phyloP scores from a whole-genome alignment of 23 tunicate genomes.

The Clavelina lepadiformis region DNA sequence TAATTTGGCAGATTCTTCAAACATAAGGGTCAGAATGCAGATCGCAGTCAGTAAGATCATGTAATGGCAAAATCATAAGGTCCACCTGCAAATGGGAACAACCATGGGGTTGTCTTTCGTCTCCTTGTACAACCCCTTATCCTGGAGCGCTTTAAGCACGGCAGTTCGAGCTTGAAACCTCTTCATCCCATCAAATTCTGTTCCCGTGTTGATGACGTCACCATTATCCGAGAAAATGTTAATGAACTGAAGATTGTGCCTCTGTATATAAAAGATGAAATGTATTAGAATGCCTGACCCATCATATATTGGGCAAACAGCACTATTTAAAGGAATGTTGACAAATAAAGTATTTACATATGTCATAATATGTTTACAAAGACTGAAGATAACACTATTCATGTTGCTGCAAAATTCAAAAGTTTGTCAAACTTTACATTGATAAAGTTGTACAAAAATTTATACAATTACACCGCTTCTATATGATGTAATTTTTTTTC shows the following conservation, averaged over 20 bases:
- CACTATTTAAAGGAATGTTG: neutral
- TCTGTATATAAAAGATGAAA: slow-evolving; percentile 13
- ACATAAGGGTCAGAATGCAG: neutral
- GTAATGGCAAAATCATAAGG: neutral
- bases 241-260: slow-evolving; percentile 71
- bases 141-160: slow-evolving; percentile 73
- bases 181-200: slow-evolving; percentile 95
- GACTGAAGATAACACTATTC: too few species aligned
- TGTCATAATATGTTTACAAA: too few species aligned
- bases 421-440: too few species aligned
- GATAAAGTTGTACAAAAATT: too few species aligned
- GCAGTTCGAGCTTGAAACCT: slow-evolving; percentile 84
- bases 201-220: slow-evolving; percentile 59
- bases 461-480: too few species aligned
- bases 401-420: too few species aligned
- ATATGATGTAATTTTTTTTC: too few species aligned
- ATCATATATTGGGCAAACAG: neutral
- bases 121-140: slow-evolving; percentile 54
- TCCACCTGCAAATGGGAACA: slow-evolving; percentile 88
- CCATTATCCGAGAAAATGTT: slow-evolving; percentile 84
- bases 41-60: neutral
- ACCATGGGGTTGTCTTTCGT: slow-evolving; percentile 97
- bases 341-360: too few species aligned
- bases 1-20: too few species aligned
- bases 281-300: neutral